Evolutionary conservation across 2,888 invertebrate genomes (phyloP).

Genomic region (Sesia bembeciformis): DNA sequence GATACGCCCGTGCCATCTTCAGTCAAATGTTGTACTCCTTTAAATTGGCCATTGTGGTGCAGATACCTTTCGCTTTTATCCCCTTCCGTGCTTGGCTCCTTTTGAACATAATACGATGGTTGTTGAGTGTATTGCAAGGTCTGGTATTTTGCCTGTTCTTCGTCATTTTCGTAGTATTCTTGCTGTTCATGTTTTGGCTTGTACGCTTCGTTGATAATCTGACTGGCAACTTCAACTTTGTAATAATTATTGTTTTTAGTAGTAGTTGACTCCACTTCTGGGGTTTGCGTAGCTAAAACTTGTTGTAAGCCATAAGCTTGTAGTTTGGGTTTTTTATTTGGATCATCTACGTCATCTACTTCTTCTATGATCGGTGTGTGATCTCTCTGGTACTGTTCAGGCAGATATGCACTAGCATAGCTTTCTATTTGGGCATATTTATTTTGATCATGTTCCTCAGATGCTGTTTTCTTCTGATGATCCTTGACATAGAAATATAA

Average conservation of each 20-base stretch:
- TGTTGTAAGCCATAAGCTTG: slow-evolving; percentile 19
- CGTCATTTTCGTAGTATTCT: slow-evolving; percentile 16
- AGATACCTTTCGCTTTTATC: slow-evolving; percentile 38
- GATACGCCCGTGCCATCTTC: slow-evolving; percentile 53
- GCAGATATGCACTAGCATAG: slow-evolving; percentile 31
- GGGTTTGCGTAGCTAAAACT: slow-evolving; percentile 17
- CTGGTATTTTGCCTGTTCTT: slow-evolving; percentile 23
- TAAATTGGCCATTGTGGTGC: slow-evolving; percentile 35
- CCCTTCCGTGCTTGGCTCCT: slow-evolving; percentile 17
- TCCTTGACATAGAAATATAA: slow-evolving; percentile 52
- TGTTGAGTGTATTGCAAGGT: slow-evolving; percentile 30
- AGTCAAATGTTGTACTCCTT: slow-evolving; percentile 50
- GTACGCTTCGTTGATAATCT: slow-evolving; percentile 24
- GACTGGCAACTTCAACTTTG: slow-evolving; percentile 43
- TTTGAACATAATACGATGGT: slow-evolving; percentile 10
- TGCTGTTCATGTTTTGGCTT: slow-evolving; percentile 19
- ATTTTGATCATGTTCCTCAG: slow-evolving; percentile 26
- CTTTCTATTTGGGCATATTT: slow-evolving; percentile 27
- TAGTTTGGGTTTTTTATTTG: slow-evolving; percentile 23
- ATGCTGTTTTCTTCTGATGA: slow-evolving; percentile 15
- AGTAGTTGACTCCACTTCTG: slow-evolving; percentile 23
- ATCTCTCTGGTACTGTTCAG: slow-evolving; percentile 26
- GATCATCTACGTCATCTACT: slow-evolving; percentile 52
- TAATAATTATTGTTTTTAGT: slow-evolving; percentile 41
- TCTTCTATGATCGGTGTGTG: slow-evolving; percentile 63